Evolutionary conservation across 1,140 invertebrate genomes (phyloP), one percentile per base, ranked within the genome.

Genomic region (Choristoneura fumiferana): DNA sequence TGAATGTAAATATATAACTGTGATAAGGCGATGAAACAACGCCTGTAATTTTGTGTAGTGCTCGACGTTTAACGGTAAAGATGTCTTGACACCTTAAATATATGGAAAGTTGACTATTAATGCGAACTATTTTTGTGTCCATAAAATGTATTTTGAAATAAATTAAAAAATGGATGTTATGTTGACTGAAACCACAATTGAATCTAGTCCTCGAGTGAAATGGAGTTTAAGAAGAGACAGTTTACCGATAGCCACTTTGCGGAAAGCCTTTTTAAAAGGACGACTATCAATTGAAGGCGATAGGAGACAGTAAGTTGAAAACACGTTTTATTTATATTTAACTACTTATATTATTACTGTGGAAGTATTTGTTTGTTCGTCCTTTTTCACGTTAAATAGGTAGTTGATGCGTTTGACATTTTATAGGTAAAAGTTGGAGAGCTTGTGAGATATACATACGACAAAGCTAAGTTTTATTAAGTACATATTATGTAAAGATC

Each of bases 211-310:
- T 15, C 29, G 52, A 14, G 63, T 77, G 9, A 58, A 69, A 36
- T 85, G 76, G 73, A 60, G 65, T 13, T 49, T 83, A 5, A 68
- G 84, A 22, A 60, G 83, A 5, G 84, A 86, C 18, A 87, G 84
- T 57, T 64, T 86, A 3, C 83, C 84, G 5, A 49, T 88, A 49
- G 74, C 72, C 0, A 80, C 45, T 0, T 70, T 88, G 5, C 67
- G 75, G 53, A 65, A 72, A 54, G 84, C 78, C 22, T 85, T 73
- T 70, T 61, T 85, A 4, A 84, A 76, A 36, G 69, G 78, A 22
- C 76, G 65, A 8, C 62, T 78, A 13, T 76, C 78, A 0, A 63
- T 73, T 3, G 78, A 82, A 49, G 57, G 57, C 12, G 59, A 75
- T 70, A 62, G 84, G 14, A 67, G 82, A 56, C 65, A 80, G 84